These are phyloP conservation scores for Drosophila atripex DNA, from an alignment of 2,888 invertebrate genomes.

Conservation along the genomic window DNA sequence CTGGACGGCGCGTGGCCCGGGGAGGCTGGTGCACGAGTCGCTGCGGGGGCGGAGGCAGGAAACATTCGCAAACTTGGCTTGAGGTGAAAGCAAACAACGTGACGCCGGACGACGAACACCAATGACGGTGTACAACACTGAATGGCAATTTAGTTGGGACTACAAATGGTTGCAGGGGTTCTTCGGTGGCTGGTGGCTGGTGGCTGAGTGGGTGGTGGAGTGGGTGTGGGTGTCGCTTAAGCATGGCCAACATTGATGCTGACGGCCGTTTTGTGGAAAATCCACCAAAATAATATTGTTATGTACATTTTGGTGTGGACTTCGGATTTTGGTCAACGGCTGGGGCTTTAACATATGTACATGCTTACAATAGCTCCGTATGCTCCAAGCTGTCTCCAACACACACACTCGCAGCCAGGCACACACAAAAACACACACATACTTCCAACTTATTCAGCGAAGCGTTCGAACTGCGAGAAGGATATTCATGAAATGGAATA, in stretches of 20 bases:
- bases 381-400: slow-evolving; percentile 50
- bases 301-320: slow-evolving; percentile 35
- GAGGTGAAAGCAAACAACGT: slow-evolving; percentile 76
- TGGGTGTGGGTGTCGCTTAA: not conserved
- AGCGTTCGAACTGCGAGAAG: slow-evolving; percentile 69
- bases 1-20: not conserved
- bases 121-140: slow-evolving; percentile 67
- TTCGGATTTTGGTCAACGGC: slow-evolving; percentile 39
- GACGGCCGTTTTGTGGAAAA: slow-evolving; percentile 62
- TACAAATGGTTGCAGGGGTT: slow-evolving; percentile 43
- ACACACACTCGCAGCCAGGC: slow-evolving; percentile 24
- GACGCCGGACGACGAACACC: slow-evolving; percentile 69
- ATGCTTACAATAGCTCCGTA: slow-evolving; percentile 51
- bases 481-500: slow-evolving; percentile 77
- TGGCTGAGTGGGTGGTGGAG: not conserved
- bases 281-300: slow-evolving; percentile 73
- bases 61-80: slow-evolving; percentile 72
- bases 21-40: not conserved
- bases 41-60: slow-evolving; percentile 10
- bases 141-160: slow-evolving; percentile 68
- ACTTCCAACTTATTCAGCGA: slow-evolving; percentile 54
- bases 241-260: slow-evolving; percentile 36
- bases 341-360: slow-evolving; percentile 29
- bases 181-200: not conserved
- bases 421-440: slow-evolving; percentile 23